Percentiles rank a stretch among this genome's conserved stretches.
Conservation (phyloP, 2,113 vertebrate species). For the Tyto alba region DNA sequence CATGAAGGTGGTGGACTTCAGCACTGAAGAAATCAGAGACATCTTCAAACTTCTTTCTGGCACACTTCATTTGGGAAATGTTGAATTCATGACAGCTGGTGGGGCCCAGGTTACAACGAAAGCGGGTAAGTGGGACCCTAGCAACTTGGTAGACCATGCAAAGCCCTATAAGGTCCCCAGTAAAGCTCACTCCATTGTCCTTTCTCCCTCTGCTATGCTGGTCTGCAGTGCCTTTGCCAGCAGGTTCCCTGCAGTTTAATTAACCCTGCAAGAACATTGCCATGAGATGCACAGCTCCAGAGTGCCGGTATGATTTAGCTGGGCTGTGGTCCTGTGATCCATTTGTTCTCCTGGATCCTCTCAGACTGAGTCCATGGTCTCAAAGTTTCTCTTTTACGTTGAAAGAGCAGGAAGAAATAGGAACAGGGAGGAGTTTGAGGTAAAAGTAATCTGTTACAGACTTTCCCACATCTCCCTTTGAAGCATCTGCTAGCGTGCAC, state of each 20-base stretch:
- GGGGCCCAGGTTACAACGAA: slow-evolving; percentile 89
- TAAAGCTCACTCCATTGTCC: not conserved
- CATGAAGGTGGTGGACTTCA: slow-evolving; percentile 87
- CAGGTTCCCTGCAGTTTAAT: not conserved
- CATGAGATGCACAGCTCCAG: not conserved
- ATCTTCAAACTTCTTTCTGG: slow-evolving; percentile 89
- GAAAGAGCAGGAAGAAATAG: not conserved
- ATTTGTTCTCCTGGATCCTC: not conserved
- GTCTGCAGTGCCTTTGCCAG: not conserved
- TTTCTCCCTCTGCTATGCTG: not conserved
- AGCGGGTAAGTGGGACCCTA: slow-evolving; percentile 68
- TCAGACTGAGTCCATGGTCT: not conserved
- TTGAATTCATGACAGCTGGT: slow-evolving; percentile 91
- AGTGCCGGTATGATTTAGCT: not conserved
- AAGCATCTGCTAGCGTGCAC: not conserved
- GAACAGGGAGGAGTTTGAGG: not conserved
- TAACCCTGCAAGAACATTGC: not conserved
- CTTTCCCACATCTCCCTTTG: not conserved
- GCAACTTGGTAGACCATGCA: not conserved
- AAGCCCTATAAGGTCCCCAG: not conserved
- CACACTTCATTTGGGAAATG: slow-evolving; percentile 87
- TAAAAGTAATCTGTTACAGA: not conserved
- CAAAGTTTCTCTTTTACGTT: not conserved
- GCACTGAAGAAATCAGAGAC: slow-evolving; percentile 85
- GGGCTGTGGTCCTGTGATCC: not conserved